Evolutionary conservation across 2,113 vertebrate species (phyloP).

Genomic region (Myodes glareolus): DNA sequence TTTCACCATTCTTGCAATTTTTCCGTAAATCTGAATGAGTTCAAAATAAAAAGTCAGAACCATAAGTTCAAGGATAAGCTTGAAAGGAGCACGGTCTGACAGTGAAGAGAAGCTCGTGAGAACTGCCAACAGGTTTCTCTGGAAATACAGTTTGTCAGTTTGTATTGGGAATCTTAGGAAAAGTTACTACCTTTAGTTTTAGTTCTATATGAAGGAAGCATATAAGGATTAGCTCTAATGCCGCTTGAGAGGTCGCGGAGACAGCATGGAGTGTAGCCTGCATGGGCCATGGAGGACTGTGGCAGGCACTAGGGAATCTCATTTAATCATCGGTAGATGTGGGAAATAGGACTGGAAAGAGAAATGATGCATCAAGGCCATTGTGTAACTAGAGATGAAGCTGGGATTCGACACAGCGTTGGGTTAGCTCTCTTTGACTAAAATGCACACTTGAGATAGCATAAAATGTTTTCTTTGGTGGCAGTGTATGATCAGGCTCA

Average conservation of each 20-base stretch:
- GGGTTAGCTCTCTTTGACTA: neutral
- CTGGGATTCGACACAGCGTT: neutral
- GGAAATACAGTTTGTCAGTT: neutral
- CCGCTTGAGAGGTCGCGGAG: neutral
- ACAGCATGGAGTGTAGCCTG: neutral
- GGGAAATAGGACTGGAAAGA: neutral
- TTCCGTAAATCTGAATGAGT: neutral
- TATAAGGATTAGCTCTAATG: neutral
- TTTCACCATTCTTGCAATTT: neutral
- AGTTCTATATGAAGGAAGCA: neutral
- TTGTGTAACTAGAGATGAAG: neutral
- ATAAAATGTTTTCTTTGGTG: neutral
- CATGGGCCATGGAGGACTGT: neutral
- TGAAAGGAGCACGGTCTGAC: neutral
- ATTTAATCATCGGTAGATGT: neutral
- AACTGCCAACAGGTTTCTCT: neutral
- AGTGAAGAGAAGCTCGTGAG: neutral
- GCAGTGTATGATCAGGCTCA: neutral
- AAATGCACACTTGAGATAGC: neutral
- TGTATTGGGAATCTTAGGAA: neutral
- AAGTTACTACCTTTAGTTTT: neutral
- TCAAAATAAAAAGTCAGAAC: neutral
- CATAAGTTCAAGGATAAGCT: neutral
- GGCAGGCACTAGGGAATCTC: neutral
- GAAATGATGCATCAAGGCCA: neutral